Evolutionary conservation across 2,113 vertebrate species (phyloP).

Genomic region (Gopherus flavomarginatus): DNA sequence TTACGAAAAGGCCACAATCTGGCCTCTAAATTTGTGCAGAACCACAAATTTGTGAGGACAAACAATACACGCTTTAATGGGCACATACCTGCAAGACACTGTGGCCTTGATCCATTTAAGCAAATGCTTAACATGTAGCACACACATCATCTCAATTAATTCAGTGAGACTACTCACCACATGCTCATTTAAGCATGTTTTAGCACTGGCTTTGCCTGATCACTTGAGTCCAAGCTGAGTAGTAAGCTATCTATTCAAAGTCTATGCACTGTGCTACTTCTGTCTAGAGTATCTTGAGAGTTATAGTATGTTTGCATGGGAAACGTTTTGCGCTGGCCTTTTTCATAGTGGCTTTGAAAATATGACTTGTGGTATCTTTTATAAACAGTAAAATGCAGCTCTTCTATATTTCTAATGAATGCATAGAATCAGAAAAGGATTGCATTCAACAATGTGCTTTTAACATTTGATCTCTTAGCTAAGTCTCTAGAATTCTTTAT

Average conservation of each 20-base stretch:
- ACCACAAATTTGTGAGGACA: neutral
- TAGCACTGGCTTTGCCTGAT: neutral
- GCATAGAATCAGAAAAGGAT: neutral
- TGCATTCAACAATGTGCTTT: neutral
- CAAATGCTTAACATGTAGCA: neutral
- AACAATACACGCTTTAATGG: neutral
- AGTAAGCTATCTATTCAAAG: neutral
- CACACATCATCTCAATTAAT: neutral
- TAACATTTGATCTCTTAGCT: neutral
- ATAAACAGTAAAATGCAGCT: neutral
- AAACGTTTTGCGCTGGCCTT: neutral
- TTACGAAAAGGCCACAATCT: neutral
- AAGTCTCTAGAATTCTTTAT: neutral
- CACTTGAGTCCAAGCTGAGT: neutral
- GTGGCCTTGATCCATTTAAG: neutral
- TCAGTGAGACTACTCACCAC: neutral
- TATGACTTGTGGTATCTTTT: neutral
- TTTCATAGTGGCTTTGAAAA: conserved; percentile 3
- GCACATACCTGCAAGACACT: neutral
- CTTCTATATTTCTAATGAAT: too few relatives aligned
- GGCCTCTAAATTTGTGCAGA: neutral
- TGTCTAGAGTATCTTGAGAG: neutral
- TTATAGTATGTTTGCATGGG: neutral
- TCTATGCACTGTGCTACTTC: accelerated
- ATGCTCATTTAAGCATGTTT: neutral